Evolutionary conservation across 1,140 invertebrate species (phyloP).

Genomic region (Tigriopus japonicus): DNA sequence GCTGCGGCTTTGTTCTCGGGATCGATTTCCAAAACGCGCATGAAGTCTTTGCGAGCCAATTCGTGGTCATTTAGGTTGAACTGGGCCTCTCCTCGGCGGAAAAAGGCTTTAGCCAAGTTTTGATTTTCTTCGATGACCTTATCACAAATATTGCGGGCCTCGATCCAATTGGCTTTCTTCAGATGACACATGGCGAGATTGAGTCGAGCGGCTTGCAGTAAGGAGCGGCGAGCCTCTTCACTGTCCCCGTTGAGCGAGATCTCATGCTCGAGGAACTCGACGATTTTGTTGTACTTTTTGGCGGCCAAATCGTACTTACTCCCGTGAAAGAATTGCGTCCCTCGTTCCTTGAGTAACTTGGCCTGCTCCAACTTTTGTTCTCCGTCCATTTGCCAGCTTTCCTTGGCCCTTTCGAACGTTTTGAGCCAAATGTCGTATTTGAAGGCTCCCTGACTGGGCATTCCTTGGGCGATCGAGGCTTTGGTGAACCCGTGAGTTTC

Average conservation of each 20-base stretch:
- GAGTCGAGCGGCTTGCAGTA: constrained; percentile 50
- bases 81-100: constrained; percentile 60
- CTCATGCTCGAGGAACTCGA: constrained; percentile 33
- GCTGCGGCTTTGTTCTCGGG: constrained; percentile 61
- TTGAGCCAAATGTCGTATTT: constrained; percentile 55
- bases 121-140: constrained; percentile 52
- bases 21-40: constrained; percentile 46
- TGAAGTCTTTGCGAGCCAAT: constrained; percentile 55
- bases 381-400: constrained; percentile 58
- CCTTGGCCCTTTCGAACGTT: constrained; percentile 55
- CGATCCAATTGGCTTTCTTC: constrained; percentile 50
- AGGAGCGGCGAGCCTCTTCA: constrained; percentile 34
- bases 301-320: constrained; percentile 56
- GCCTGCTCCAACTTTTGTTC: constrained; percentile 59
- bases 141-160: constrained; percentile 46
- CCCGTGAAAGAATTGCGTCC: constrained; percentile 71
- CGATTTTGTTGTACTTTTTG: constrained; percentile 66
- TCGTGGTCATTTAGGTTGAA: constrained; percentile 54
- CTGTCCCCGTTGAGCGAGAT: constrained; percentile 28
- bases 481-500: constrained; percentile 53
- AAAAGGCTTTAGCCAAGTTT: constrained; percentile 72
- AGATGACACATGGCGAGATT: constrained; percentile 71
- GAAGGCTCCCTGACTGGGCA: constrained; percentile 14
- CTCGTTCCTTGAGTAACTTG: constrained; percentile 67
- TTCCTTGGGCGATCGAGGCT: constrained; percentile 34